Conservation (phyloP, 2,113 vertebrate genomes). For the Toxotes chatareus region DNA sequence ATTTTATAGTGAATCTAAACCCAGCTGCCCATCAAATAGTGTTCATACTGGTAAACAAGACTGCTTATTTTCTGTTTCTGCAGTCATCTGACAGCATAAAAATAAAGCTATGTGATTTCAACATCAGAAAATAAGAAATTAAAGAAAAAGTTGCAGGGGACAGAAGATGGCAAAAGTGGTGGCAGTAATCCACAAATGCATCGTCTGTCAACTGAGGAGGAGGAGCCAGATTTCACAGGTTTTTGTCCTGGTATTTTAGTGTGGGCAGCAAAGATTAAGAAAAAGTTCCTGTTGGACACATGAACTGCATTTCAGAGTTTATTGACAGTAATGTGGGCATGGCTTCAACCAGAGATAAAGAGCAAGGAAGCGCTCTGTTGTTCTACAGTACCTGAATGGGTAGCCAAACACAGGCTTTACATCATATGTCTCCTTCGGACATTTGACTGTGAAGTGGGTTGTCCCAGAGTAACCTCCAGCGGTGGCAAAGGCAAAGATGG, state of each 20-base stretch:
- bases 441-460: constrained; percentile 82
- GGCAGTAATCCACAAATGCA: not conserved
- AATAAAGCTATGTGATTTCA: no score
- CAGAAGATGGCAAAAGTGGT: not conserved
- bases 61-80: no score
- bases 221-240: not conserved
- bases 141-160: not conserved
- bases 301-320: not conserved
- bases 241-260: not conserved
- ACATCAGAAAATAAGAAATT: not conserved
- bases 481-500: constrained; percentile 94
- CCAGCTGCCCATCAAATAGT: not conserved
- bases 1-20: not conserved
- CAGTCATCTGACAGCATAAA: no score
- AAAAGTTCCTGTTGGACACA: not conserved
- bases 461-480: constrained; percentile 91
- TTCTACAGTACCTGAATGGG: constrained; percentile 91
- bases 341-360: not conserved
- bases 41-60: no score
- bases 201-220: not conserved
- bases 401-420: constrained; percentile 84
- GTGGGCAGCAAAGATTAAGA: not conserved
- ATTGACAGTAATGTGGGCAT: not conserved
- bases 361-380: not conserved
- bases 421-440: constrained; percentile 49